Evolutionary conservation across 2,888 invertebrate genomes (phyloP).

Genomic region (Neoitamus cyanurus): DNA sequence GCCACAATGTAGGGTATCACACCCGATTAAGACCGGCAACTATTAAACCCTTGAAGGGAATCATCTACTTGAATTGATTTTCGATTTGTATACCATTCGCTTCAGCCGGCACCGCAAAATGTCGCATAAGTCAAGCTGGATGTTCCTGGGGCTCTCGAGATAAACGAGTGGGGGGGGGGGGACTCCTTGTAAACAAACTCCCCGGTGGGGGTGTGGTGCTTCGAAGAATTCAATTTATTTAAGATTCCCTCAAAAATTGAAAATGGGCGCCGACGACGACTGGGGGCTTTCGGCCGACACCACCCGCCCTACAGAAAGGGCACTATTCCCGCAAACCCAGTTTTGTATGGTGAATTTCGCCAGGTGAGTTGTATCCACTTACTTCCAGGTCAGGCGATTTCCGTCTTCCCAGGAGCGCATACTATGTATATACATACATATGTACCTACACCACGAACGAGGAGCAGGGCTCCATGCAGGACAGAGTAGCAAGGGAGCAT

Average conservation of each 20-base stretch:
- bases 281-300: too few species aligned
- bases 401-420: neutral
- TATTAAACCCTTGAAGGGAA: conserved; percentile 24
- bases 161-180: neutral
- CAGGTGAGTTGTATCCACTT: conserved; percentile 38
- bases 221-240: conserved; percentile 35
- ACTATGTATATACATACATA: too few species aligned
- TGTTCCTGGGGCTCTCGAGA: neutral
- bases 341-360: conserved; percentile 16
- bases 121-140: conserved; percentile 32
- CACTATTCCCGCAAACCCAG: neutral
- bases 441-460: neutral
- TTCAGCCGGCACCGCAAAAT: conserved; percentile 21
- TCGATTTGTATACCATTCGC: conserved; percentile 27
- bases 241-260: conserved; percentile 19
- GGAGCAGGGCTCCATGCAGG: neutral
- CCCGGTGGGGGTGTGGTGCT: neutral
- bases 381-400: conserved; percentile 34
- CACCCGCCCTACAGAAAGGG: neutral
- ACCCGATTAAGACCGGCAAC: conserved; percentile 20
- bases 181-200: conserved; percentile 22
- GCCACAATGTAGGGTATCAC: conserved; percentile 19
- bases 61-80: conserved; percentile 34
- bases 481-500: neutral
- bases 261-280: neutral